Percentiles rank a stretch among this genome's conserved stretches.
Conservation (phyloP, 2,888 invertebrate genomes). For the Drosophila ezoana region DNA sequence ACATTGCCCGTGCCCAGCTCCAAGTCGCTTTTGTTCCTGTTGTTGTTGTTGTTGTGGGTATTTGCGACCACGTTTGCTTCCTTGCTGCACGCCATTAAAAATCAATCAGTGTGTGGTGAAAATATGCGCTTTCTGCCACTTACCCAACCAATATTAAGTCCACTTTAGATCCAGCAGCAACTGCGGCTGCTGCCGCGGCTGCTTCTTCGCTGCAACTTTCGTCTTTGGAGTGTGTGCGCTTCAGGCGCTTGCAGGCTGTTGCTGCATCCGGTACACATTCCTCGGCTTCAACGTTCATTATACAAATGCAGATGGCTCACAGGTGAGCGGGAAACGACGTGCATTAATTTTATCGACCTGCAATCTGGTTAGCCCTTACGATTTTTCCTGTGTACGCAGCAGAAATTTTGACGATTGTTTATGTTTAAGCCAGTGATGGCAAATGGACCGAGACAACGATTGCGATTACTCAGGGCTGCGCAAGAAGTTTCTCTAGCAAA, state of each 20-base stretch:
- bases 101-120: constrained; percentile 35
- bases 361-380: not conserved
- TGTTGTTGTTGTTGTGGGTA: constrained; percentile 39
- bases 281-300: constrained; percentile 53
- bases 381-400: constrained; percentile 50
- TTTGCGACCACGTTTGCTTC: constrained; percentile 24
- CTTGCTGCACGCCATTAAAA: constrained; percentile 28
- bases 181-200: constrained; percentile 1
- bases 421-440: constrained; percentile 53
- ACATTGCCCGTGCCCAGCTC: not conserved
- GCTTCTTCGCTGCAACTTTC: constrained; percentile 12
- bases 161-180: constrained; percentile 3
- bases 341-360: not conserved
- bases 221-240: constrained; percentile 34
- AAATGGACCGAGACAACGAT: constrained; percentile 11
- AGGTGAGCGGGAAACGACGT: not conserved
- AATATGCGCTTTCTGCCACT: not conserved
- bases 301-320: not conserved
- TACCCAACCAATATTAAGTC: constrained; percentile 17
- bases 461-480: constrained; percentile 20
- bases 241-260: constrained; percentile 59
- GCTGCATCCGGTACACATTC: constrained; percentile 29
- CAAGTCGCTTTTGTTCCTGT: constrained; percentile 3
- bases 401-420: constrained; percentile 57
- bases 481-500: not conserved